Evolutionary conservation across 2,113 vertebrate species (phyloP).

Genomic region (Strix uralensis): DNA sequence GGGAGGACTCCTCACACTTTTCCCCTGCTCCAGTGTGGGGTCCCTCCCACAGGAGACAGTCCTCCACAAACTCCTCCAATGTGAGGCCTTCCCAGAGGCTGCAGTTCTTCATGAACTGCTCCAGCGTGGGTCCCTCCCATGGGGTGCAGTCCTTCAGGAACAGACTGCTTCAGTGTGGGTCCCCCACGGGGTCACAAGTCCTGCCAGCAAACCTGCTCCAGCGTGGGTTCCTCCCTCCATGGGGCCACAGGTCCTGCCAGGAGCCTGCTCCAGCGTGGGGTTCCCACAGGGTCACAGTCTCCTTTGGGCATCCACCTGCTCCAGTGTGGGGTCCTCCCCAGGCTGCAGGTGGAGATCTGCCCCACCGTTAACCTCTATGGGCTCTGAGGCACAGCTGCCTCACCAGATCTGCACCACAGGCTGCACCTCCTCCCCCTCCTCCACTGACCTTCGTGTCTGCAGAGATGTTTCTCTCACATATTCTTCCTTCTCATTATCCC

Average conservation of each 20-base stretch:
- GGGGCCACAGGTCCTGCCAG: not conserved
- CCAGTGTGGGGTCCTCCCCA: no score
- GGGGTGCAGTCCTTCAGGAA: not conserved
- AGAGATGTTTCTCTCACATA: no score
- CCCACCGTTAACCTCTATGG: no score
- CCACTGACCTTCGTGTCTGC: no score
- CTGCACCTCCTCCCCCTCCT: no score
- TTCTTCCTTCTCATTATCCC: no score
- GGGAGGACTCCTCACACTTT: not conserved
- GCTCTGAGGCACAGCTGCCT: no score
- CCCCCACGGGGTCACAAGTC: fast-evolving
- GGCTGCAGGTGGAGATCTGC: no score
- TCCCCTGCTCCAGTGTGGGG: fast-evolving
- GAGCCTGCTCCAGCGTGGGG: no score
- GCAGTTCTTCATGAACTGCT: not conserved
- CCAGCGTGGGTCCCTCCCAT: not conserved
- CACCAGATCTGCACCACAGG: no score
- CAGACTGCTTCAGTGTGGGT: fast-evolving
- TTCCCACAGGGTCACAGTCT: no score
- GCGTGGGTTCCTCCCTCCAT: fast-evolving
- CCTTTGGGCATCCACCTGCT: no score
- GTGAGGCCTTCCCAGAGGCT: not conserved
- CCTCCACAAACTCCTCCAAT: not conserved
- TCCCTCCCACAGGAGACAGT: not conserved
- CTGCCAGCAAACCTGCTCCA: not conserved